Evolutionary conservation across 2,888 invertebrate genomes (phyloP).

Genomic region (Acanthosepion pharaonis): DNA sequence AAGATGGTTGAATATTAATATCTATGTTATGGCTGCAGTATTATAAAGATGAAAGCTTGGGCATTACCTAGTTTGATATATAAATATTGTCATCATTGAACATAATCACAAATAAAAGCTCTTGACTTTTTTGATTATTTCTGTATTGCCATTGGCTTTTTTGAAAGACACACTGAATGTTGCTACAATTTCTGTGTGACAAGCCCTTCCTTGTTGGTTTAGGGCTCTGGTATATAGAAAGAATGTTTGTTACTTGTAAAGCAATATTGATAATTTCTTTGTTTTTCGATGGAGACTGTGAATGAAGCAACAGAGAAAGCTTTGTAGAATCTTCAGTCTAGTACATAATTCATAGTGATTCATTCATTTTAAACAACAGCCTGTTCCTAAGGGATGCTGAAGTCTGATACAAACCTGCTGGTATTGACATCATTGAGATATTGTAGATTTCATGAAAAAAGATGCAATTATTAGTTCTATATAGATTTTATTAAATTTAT

Average conservation of each 20-base stretch:
- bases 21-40: not conserved
- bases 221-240: not conserved
- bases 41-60: not conserved
- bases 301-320: not conserved
- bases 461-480: too few relatives aligned
- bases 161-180: not conserved
- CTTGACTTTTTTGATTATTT: not conserved
- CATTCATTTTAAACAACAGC: not conserved
- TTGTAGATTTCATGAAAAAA: too few relatives aligned
- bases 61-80: not conserved
- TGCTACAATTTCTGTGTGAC: too few relatives aligned
- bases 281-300: not conserved
- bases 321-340: not conserved
- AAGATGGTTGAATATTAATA: not conserved
- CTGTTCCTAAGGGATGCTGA: not conserved
- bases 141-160: not conserved
- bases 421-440: not conserved
- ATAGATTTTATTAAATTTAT: too few relatives aligned
- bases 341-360: not conserved
- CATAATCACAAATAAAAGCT: not conserved
- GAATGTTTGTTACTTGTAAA: not conserved
- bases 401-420: not conserved
- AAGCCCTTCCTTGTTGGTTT: not conserved
- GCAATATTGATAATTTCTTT: not conserved
- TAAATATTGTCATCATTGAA: not conserved